Evolutionary conservation across 2,888 invertebrate genomes (phyloP), one percentile per base, ranked within the genome.

Genomic region (Amphipoea lucens): DNA sequence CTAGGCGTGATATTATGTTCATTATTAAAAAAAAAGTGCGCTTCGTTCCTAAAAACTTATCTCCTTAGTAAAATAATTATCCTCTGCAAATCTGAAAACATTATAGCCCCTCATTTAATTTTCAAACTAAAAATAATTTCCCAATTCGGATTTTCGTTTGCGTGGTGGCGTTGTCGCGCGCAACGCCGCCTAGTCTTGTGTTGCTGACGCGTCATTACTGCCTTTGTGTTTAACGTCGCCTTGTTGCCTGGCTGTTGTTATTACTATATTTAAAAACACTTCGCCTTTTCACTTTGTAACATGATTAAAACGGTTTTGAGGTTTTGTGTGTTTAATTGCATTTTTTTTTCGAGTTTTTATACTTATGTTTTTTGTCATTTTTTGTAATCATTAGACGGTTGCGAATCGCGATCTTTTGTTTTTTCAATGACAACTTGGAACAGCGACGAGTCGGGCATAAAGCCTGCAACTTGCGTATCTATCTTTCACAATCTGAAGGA

Each of bases 171-270:
- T 54, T 73, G 81, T 85, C 74, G 72, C 66, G 69, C 74, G 42
- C 85, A 57, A 74, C 71, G 60, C 70, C 72, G 85, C 85, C 45
- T 51, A 76, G 79, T 75, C 63, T 78, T 70, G 79, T 88, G 88
- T 67, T 81, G 57, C 63, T 87, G 88, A 88, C 88, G 87, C 84
- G 86, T 88, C 87, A 89, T 89, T 89, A 89, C 81, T 54, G 81
- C 78, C 81, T 89, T 89, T 89, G 86, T 88, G 82, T 67, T 20
- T 45, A 74, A 73, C 77, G 42, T 63, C 62, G 68, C 75, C 75
- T 79, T 82, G 82, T 86, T 73, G 82, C 74, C 74, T 62, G 70
- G 70, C 74, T 57, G 68, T 71, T 80, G 68, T 71, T 80, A 40
- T 83, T 85, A 63, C 78, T 79, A 77, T 78, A 78, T 86, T 84